A percentile compares a stretch with the other conserved stretches of the same genome.
These are phyloP conservation scores for Salpingus planirostris DNA, from an alignment of 2,888 invertebrate genomes.

Conservation along the genomic window DNA sequence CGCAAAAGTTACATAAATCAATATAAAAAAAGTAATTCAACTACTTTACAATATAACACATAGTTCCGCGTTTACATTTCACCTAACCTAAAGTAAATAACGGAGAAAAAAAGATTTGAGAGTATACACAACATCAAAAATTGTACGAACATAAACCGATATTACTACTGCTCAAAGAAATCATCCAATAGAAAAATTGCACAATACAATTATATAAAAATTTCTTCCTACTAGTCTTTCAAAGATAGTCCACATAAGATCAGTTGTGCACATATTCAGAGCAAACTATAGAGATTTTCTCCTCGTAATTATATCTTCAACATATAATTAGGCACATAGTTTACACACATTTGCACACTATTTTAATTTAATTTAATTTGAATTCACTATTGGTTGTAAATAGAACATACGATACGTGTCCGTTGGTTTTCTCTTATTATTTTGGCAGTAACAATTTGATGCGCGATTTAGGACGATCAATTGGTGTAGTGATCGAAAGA, in stretches of 20 bases:
- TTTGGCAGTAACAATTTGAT: conserved; percentile 28
- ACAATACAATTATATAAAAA: conserved; percentile 15
- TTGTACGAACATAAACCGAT: conserved; percentile 8
- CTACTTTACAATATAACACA: conserved; percentile 13
- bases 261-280: conserved; percentile 27
- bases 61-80: conserved; percentile 8
- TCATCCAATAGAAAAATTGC: conserved; percentile 15
- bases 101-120: conserved; percentile 16
- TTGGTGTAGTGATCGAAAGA: conserved; percentile 95
- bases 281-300: conserved; percentile 20
- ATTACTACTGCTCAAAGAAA: conserved; percentile 7
- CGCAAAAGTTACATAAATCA: too few relatives aligned
- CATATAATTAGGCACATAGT: conserved; percentile 38
- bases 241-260: too few relatives aligned
- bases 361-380: conserved; percentile 24
- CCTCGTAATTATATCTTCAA: conserved; percentile 17
- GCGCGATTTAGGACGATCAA: conserved; percentile 46
- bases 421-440: conserved; percentile 15
- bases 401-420: conserved; percentile 11
- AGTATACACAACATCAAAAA: conserved; percentile 13
- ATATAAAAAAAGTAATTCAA: too few relatives aligned
- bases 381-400: conserved; percentile 18
- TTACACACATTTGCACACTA: conserved; percentile 39
- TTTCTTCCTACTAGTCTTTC: conserved; percentile 17
- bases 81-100: conserved; percentile 1